Evolutionary conservation across 2,797 vertebrate species (phyloP), one percentile per base, ranked within the genome.

Genomic region (Darevskia mixta): DNA sequence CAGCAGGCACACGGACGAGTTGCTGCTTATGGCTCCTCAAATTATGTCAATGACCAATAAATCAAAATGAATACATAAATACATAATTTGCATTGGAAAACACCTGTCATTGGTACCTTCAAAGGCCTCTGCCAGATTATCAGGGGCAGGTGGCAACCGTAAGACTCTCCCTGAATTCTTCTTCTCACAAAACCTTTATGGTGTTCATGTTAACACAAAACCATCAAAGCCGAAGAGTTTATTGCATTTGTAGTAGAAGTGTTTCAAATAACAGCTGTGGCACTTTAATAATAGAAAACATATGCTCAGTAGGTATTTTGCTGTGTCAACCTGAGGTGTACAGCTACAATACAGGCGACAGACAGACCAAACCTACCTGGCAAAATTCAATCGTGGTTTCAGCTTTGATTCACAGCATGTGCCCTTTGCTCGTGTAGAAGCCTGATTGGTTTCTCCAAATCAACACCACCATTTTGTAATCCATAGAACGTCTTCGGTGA

Each of bases 71-170:
- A 64, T 64, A 61, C 58, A 61, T 20, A 61, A 20, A 20, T 61
- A 61, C 5, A 5, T 3, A 35, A 20, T 0, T 0, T 15, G 15
- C 1, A 0, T 0, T 72, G 90, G 71, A 23, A 49, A 71, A 79
- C 29, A 49, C 49, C 25, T 66, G 25, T 0, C 0, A 61, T 75
- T 67, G 43, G 75, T 38, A 5, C 0, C 20, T 43, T n/a, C 25
- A 66, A 32, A 58, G 27, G 17, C 18, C 2, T 8, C 20, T 35
- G 9, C 15, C 8, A 67, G n/a, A 1, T 0, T 0, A 0, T 58
- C 20, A 15, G 29, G 0, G 0, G 0, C 3, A 38, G 11, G 2
- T 17, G 78, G 17, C 18, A 3, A 29, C 11, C 61, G 81, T 38
- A 55, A 79, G n/a, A 25, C 8, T 2, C 43, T 5, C 5, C 41